Evolutionary conservation across 1,140 invertebrate genomes (phyloP).

Genomic region (Platyscapa corneri): DNA sequence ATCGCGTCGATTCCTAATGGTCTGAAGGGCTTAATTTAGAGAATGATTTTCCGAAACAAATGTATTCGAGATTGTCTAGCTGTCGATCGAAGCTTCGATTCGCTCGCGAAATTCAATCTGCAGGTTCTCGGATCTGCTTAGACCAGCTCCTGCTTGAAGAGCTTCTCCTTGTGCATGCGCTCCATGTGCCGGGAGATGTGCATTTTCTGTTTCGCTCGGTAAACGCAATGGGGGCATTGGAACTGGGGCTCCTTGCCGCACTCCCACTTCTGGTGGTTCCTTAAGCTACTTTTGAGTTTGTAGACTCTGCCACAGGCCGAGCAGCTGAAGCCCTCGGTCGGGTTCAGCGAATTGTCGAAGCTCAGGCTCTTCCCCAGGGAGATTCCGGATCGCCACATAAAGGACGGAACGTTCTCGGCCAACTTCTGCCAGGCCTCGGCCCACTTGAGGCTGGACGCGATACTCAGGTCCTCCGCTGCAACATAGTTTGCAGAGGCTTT

Average conservation of each 20-base stretch:
- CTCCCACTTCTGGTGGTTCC: constrained; percentile 92
- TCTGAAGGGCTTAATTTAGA: not conserved
- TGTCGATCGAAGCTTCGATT: not conserved
- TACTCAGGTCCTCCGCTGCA: constrained; percentile 49
- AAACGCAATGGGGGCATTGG: constrained; percentile 87
- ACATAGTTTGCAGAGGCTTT: constrained; percentile 69
- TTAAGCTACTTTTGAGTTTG: constrained; percentile 87
- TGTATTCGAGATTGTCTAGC: not conserved
- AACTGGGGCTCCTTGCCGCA: constrained; percentile 90
- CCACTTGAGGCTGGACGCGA: constrained; percentile 55
- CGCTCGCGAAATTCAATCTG: not conserved
- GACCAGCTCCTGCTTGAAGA: constrained; percentile 72
- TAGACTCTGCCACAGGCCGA: constrained; percentile 86
- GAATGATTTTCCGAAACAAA: not conserved
- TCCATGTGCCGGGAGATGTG: constrained; percentile 90
- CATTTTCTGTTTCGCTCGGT: constrained; percentile 89
- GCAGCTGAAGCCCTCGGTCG: constrained; percentile 80
- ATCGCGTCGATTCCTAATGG: not conserved
- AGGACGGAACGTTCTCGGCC: constrained; percentile 68
- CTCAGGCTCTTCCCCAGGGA: constrained; percentile 59
- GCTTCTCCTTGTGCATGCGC: constrained; percentile 87
- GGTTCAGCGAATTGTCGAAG: constrained; percentile 52
- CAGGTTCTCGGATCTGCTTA: not conserved
- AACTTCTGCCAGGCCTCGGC: constrained; percentile 70
- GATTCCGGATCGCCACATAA: constrained; percentile 71